Evolutionary conservation across 2,113 vertebrate species (phyloP), one percentile per base, ranked within the genome.

Genomic region (Dromaius novaehollandiae): DNA sequence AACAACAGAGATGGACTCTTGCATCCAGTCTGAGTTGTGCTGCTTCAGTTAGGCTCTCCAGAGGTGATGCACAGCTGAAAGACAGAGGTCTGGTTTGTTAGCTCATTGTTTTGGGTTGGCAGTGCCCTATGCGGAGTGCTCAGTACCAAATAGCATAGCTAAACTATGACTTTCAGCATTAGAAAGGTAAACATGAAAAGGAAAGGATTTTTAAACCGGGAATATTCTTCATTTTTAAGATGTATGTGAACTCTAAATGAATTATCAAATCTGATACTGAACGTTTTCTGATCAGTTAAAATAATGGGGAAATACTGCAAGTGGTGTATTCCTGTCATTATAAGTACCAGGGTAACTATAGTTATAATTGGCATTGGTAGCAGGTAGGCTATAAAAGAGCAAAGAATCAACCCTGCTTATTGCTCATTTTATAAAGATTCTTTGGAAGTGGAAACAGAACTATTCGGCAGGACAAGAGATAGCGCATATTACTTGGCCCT

Each of bases 201-300:
- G 8, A 83, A 96, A 95, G 44, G 19, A 51, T 82, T 96, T 68
- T 91, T 90, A 93, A 88, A 73, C 6, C 7, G 89, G 13, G 13
- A 56, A 56, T 5, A 14, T 38, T 65, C 9, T 51, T 80, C 1
- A 16, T 19, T 74, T 79, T 55, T 2, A 73, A 71, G 15, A 21
- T 42, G 13, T 8, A 13, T 28, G 30, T 36, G 50, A 91, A 16
- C 17, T 75, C 4, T 60, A 83, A 88, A 4, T 51, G 8, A 68
- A 81, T 64, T 36, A 80, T n/a, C 26, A 64, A 69, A 88, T 70
- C 28, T 53, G 5, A 11, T 77, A 38, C 19, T 88, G 71, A 97
- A 30, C 10, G 56, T 90, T 82, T 94, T 70, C 64, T 85, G 53
- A 21, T 79, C 56, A 82, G 42, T 87, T 90, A 73, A 82, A 91